These are phyloP conservation scores for Pelagia noctiluca DNA, from an alignment of 30 jellyfish, hydroid and myxozoan species.

Conservation along the genomic window DNA sequence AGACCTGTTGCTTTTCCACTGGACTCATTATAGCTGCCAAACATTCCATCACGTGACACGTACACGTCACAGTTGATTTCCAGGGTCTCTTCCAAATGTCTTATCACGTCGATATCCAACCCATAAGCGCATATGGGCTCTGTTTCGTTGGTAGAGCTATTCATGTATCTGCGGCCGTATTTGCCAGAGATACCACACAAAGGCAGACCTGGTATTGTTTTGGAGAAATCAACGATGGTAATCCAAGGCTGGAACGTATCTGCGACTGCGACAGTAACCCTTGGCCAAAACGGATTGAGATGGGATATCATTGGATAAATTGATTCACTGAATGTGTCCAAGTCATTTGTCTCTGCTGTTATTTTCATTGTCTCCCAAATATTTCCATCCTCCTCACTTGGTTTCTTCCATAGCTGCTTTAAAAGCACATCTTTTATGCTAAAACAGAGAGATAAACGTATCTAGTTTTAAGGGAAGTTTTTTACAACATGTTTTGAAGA, in stretches of 20 bases:
- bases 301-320: too few relatives aligned
- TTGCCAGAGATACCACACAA: not conserved
- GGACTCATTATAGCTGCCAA: not conserved
- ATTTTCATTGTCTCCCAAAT: too few relatives aligned
- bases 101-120: not conserved
- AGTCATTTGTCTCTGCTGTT: not conserved
- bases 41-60: not conserved
- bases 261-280: not conserved
- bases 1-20: not conserved
- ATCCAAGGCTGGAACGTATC: not conserved
- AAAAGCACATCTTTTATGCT: not conserved
- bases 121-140: not conserved
- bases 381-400: not conserved
- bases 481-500: too few relatives aligned
- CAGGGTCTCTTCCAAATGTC: not conserved
- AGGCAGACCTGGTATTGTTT: not conserved
- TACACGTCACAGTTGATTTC: not conserved
- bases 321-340: not conserved
- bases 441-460: not conserved
- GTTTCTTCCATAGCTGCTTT: not conserved
- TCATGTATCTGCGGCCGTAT: not conserved
- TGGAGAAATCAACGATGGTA: not conserved
- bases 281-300: slow-evolving; percentile 1
- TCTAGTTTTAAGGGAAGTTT: too few relatives aligned
- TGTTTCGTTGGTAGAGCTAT: not conserved